Evolutionary conservation across 2,113 vertebrate genomes (phyloP), one percentile per base, ranked within the genome.

Genomic region (Halichoeres trimaculatus): DNA sequence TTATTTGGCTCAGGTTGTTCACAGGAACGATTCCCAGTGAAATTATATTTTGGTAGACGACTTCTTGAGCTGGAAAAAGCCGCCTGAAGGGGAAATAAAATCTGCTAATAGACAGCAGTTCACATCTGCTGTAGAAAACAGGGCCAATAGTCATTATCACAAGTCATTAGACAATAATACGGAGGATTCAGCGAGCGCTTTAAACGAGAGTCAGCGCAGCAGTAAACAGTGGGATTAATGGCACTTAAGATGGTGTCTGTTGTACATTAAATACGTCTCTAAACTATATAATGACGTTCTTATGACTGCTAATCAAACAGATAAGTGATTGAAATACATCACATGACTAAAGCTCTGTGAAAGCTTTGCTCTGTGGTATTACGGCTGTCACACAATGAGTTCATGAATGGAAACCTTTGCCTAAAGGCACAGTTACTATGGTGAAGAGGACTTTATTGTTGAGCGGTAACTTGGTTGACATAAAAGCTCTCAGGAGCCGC

Each of bases 81-180:
- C 38, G 53, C 56, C 72, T 1, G 20, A 57, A 67, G 35, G 65
- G 34, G 16, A 54, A 65, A 76, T 66, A 52, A 72, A 76, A 68
- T 63, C 20, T 65, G 74, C 63, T 75, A 73, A 73, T 35, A 80
- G 63, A 57, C 35, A 70, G 57, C 22, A 48, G 71, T 67, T 77
- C 56, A 62, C 54, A 70, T 69, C 69, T 81, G 78, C 68, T 70
- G 30, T 24, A 51, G 51, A 66, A 71, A 84, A 76, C 22, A 74
- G 36, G 55, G 60, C 57, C 77, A 71, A 43, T 34, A 71, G 65
- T 77, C 57, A 72, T 82, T 72, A 85, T 72, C 54, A 76, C 54
- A 73, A 75, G 26, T 81, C 45, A 70, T 83, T 73, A 83, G 55
- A 76, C 74, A 76, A 51, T 70, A 16, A 55, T 63, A 58, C 38